These are phyloP conservation scores for Tiliqua scincoides DNA, from an alignment of 2,113 vertebrate genomes.

Conservation along the genomic window DNA sequence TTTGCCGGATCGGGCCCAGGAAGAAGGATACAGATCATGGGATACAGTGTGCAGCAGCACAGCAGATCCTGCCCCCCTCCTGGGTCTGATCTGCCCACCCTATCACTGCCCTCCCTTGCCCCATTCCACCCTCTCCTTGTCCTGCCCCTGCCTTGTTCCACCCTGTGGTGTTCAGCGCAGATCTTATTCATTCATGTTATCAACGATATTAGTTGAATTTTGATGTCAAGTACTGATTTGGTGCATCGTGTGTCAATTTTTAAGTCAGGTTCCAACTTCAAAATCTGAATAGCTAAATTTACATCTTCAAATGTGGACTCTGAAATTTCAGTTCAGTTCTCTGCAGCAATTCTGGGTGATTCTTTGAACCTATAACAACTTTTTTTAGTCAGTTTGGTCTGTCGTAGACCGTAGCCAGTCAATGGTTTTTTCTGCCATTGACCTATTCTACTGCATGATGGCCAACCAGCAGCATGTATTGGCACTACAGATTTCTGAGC, in stretches of 20 bases:
- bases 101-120: too few relatives aligned
- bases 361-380: neutral
- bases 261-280: neutral
- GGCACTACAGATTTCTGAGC: neutral
- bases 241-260: neutral
- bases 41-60: too few relatives aligned
- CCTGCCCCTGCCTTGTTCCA: too few relatives aligned
- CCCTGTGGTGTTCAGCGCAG: too few relatives aligned
- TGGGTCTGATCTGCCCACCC: too few relatives aligned
- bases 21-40: too few relatives aligned
- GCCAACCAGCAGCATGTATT: neutral
- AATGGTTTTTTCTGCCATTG: neutral
- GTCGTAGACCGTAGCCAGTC: too few relatives aligned
- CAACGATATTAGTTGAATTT: neutral
- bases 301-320: neutral
- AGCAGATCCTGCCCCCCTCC: too few relatives aligned
- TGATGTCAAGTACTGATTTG: neutral
- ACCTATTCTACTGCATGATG: neutral
- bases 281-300: neutral
- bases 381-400: neutral
- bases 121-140: too few relatives aligned
- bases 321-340: neutral
- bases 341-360: neutral
- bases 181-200: neutral
- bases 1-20: too few relatives aligned